Evolutionary conservation across 2,113 vertebrate species (phyloP).

Genomic region (Heteronetta atricapilla): DNA sequence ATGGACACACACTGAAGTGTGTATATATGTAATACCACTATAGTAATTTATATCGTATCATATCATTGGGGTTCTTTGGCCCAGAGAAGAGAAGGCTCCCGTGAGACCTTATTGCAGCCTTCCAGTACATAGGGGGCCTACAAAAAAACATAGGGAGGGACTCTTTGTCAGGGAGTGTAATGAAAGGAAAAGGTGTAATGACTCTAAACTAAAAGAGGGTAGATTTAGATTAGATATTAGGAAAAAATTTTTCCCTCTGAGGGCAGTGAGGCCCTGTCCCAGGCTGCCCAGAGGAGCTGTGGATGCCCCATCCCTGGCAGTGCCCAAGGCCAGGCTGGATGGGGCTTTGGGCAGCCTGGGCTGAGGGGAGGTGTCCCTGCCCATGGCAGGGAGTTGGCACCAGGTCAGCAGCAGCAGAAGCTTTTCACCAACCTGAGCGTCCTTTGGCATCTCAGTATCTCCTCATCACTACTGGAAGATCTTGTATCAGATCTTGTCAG

Average conservation of each 20-base stretch:
- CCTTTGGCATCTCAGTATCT: not conserved
- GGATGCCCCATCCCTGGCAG: not conserved
- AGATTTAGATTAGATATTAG: not conserved
- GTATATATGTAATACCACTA: not conserved
- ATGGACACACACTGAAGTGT: not conserved
- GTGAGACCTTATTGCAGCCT: not conserved
- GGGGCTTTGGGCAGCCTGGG: not conserved
- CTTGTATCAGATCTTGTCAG: not conserved
- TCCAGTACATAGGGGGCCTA: not conserved
- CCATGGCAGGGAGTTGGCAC: not conserved
- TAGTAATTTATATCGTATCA: not conserved
- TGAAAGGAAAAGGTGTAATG: not conserved
- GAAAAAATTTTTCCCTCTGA: not conserved
- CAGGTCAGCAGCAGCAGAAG: not conserved
- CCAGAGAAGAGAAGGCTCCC: not conserved
- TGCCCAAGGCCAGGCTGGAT: not conserved
- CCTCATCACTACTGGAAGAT: not conserved
- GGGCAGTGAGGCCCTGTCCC: not conserved
- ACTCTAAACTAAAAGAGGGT: not conserved
- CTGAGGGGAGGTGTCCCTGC: not conserved
- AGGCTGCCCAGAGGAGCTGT: not conserved
- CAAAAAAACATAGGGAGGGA: not conserved
- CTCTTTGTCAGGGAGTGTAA: not conserved
- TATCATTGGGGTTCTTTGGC: not conserved
- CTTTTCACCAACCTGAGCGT: not conserved